Evolutionary conservation across 2,888 invertebrate species (phyloP).

Genomic region (Cryptus armator): DNA sequence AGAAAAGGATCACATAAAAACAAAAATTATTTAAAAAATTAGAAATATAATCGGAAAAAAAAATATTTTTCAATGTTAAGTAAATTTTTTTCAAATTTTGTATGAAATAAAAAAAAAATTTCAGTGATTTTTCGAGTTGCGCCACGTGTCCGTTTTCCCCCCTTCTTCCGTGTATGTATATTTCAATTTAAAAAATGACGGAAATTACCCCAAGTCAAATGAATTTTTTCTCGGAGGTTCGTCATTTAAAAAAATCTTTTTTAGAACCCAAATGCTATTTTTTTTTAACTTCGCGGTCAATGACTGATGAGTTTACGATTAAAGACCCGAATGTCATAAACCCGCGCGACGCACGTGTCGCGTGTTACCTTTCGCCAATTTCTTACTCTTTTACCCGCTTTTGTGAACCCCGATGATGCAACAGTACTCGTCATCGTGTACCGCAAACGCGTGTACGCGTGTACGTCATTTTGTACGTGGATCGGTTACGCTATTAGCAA

Average conservation of each 20-base stretch:
- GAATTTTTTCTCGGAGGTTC: neutral
- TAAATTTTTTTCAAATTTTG: no score
- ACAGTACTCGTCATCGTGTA: conserved; percentile 15
- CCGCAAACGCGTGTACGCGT: conserved; percentile 5
- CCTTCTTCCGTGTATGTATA: no score
- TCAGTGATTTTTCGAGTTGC: no score
- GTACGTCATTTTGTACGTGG: conserved; percentile 35
- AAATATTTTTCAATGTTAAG: no score
- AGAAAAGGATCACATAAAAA: no score
- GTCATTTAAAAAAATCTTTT: neutral
- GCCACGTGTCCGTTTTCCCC: no score
- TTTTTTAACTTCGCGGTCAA: neutral
- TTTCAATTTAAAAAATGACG: no score
- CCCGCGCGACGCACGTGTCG: conserved; percentile 3
- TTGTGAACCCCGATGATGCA: neutral
- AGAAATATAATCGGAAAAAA: no score
- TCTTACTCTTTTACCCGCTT: neutral
- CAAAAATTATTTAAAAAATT: no score
- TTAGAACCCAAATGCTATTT: neutral
- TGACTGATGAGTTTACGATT: neutral
- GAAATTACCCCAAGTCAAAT: no score
- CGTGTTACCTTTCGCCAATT: conserved; percentile 26
- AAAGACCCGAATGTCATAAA: neutral
- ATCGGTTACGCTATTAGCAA: conserved; percentile 11
- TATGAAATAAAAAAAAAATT: no score